phyloP scores from a whole-genome alignment of 2,888 invertebrate genomes.

The Eilema depressum region DNA sequence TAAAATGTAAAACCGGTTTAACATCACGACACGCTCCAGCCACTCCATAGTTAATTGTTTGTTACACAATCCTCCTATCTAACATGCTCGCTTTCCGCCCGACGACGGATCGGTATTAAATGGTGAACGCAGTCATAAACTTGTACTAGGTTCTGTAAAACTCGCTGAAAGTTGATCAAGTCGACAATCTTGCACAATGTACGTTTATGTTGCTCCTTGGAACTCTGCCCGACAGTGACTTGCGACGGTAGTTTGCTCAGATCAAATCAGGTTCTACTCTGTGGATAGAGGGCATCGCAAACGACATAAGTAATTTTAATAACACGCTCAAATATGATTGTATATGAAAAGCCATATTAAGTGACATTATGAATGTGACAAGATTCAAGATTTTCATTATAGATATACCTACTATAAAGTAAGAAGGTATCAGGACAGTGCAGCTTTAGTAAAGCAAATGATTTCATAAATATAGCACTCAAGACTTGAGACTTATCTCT shows the following conservation, averaged over 20 bases:
- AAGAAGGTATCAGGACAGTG: background rate
- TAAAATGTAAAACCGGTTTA: background rate
- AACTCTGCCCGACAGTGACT: background rate
- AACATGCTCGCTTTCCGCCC: background rate
- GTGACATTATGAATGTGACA: background rate
- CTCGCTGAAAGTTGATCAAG: background rate
- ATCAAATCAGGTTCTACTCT: conserved; percentile 5
- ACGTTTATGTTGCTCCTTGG: background rate
- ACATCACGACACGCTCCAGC: background rate
- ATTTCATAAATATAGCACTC: conserved; percentile 5
- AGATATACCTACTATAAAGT: no score
- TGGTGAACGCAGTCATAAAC: background rate
- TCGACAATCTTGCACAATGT: background rate
- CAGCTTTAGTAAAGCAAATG: background rate
- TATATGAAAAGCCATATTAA: background rate
- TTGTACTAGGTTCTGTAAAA: background rate
- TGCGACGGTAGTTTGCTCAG: background rate
- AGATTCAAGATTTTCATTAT: background rate
- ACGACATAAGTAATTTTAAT: no score
- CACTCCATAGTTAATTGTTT: background rate
- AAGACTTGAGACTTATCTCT: conserved; percentile 4
- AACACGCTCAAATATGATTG: background rate
- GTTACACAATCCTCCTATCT: background rate
- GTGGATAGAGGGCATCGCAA: background rate
- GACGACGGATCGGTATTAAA: background rate